Evolutionary conservation across 2,888 invertebrate genomes (phyloP).

Genomic region (Anarsia innoxiella): DNA sequence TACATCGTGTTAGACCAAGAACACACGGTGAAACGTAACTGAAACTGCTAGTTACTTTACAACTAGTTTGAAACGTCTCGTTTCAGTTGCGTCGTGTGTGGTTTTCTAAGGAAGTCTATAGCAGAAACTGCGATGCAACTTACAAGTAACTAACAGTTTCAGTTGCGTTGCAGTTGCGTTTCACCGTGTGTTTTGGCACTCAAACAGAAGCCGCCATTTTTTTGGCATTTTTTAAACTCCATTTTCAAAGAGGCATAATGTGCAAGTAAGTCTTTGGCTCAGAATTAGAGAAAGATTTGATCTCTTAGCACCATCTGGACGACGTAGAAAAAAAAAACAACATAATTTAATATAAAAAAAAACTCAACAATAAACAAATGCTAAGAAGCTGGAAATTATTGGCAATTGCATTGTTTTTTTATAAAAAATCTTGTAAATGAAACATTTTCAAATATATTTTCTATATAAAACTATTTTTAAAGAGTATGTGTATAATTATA

Average conservation of each 20-base stretch:
- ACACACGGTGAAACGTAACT: no score
- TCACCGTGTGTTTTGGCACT: no score
- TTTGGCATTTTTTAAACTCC: background rate
- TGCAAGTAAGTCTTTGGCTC: conserved; percentile 59
- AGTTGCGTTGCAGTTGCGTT: no score
- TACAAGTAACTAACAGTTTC: no score
- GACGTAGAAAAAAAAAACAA: conserved; percentile 32
- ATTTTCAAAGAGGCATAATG: conserved; percentile 1
- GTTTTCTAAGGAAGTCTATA: no score
- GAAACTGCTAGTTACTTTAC: no score
- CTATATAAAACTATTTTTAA: conserved; percentile 5
- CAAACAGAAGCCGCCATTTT: no score
- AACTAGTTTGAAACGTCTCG: no score
- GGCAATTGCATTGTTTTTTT: conserved; percentile 1
- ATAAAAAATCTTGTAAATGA: conserved; percentile 1
- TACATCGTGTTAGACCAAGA: no score
- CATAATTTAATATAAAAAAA: conserved; percentile 22
- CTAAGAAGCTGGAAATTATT: conserved; percentile 23
- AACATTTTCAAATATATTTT: no score
- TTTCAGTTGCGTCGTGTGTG: no score
- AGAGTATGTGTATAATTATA: conserved; percentile 2
- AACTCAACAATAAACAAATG: conserved; percentile 29
- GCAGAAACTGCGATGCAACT: no score
- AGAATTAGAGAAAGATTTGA: conserved; percentile 53
- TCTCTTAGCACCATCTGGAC: conserved; percentile 66